Evolutionary conservation across 1,140 invertebrate species (phyloP).

Genomic region (Scaptomyza hsui): DNA sequence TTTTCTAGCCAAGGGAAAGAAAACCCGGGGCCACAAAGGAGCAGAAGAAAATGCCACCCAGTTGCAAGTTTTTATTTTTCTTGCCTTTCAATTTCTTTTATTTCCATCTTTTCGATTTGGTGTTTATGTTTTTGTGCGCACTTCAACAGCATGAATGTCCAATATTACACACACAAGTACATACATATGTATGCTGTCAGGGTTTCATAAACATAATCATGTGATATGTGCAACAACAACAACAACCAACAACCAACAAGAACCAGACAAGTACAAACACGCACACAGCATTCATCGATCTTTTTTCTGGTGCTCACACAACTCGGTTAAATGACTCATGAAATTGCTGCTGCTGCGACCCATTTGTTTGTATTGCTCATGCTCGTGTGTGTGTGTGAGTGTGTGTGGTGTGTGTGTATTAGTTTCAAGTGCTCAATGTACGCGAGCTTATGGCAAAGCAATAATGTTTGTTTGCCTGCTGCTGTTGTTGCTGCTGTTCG

Average conservation of each 20-base stretch:
- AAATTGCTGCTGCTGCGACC: slow-evolving; percentile 72
- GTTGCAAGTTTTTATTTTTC: slow-evolving; percentile 69
- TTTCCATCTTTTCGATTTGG: slow-evolving; percentile 64
- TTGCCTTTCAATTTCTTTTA: slow-evolving; percentile 53
- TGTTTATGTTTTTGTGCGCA: slow-evolving; percentile 79
- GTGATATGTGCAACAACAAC: slow-evolving; percentile 51
- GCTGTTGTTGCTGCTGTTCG: slow-evolving; percentile 54
- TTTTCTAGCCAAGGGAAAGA: slow-evolving; percentile 15
- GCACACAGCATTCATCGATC: slow-evolving; percentile 51
- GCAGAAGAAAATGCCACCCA: slow-evolving; percentile 41
- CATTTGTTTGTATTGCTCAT: slow-evolving; percentile 56
- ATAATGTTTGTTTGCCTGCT: slow-evolving; percentile 66
- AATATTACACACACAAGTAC: slow-evolving; percentile 36
- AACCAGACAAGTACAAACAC: slow-evolving; percentile 28
- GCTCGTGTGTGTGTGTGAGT: slow-evolving; percentile 24
- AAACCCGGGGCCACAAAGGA: slow-evolving; percentile 2
- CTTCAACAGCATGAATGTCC: slow-evolving; percentile 67
- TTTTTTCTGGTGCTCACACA: slow-evolving; percentile 59
- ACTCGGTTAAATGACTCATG: slow-evolving; percentile 81
- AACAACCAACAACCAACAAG: slow-evolving; percentile 18
- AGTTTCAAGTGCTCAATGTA: slow-evolving; percentile 69
- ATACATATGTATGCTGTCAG: slow-evolving; percentile 16
- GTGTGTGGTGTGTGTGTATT: slow-evolving; percentile 44
- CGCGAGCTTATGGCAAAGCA: slow-evolving; percentile 76
- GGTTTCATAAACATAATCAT: slow-evolving; percentile 76